Percentiles rank a stretch among this genome's conserved stretches.
phyloP scores from a whole-genome alignment of 2,797 vertebrate species.

The Sandelia bainsii region DNA sequence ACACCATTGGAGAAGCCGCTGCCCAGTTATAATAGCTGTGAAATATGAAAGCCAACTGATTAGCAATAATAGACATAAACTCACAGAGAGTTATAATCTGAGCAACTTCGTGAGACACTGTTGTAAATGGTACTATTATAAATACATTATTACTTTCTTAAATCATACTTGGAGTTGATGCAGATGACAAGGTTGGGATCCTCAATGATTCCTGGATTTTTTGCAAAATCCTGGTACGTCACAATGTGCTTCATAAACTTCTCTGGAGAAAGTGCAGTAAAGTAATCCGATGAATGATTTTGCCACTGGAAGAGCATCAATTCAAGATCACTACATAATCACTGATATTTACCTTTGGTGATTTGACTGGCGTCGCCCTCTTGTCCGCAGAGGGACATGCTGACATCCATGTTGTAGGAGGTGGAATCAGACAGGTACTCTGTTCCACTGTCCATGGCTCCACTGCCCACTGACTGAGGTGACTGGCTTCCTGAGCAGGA shows the following conservation, averaged over 20 bases:
- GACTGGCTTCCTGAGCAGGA: conserved; percentile 79
- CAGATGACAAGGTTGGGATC: conserved; percentile 94
- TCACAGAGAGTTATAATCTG: not conserved
- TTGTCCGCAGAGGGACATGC: conserved; percentile 92
- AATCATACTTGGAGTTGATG: conserved; percentile 91
- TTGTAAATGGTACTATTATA: not conserved
- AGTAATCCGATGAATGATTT: not conserved
- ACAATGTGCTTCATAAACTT: conserved; percentile 90
- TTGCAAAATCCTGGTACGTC: conserved; percentile 90
- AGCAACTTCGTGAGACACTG: not conserved
- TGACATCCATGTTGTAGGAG: conserved; percentile 76
- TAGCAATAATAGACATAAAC: not conserved
- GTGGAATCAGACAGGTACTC: conserved; percentile 80
- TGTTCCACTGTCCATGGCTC: conserved; percentile 77
- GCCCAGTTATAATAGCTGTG: conserved; percentile 96
- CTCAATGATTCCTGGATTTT: conserved; percentile 91
- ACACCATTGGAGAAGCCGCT: conserved; percentile 93
- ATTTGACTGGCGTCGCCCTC: conserved; percentile 87
- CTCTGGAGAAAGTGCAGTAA: conserved; percentile 78
- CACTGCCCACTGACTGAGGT: conserved; percentile 76
- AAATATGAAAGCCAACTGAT: conserved; percentile 10
- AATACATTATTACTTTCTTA: not conserved
- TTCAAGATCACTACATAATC: not conserved
- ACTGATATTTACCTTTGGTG: conserved; percentile 74
- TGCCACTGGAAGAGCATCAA: not conserved